These are phyloP conservation scores for Dipodomys stephensi DNA, from an alignment of 2,113 vertebrate genomes.

Conservation along the genomic window DNA sequence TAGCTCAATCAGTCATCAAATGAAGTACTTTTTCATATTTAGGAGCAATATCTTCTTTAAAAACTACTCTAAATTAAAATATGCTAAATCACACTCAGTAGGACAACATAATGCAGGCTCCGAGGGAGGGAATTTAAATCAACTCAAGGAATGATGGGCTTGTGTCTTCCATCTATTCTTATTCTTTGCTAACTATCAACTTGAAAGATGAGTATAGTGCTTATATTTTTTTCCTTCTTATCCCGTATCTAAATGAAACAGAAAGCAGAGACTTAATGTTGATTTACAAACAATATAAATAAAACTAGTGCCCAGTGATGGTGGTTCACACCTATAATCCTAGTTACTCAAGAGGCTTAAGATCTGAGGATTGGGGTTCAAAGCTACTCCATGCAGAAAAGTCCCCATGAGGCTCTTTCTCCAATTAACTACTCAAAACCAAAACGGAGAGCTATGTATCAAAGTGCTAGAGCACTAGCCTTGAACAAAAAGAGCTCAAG, in stretches of 20 bases:
- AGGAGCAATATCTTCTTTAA: background rate
- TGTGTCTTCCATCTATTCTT: background rate
- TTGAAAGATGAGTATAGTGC: background rate
- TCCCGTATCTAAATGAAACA: background rate
- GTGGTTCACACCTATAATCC: no score
- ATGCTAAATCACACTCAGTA: background rate
- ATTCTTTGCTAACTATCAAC: background rate
- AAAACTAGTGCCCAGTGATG: background rate
- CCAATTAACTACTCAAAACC: no score
- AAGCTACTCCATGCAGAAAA: no score
- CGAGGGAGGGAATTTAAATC: background rate
- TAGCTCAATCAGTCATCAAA: background rate
- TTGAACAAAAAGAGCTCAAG: no score
- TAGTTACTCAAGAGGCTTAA: no score
- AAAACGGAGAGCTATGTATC: no score
- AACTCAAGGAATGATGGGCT: background rate
- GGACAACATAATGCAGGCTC: background rate
- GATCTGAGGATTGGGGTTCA: no score
- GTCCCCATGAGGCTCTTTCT: no score
- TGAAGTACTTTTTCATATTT: background rate
- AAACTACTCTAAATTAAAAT: background rate
- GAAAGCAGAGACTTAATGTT: background rate
- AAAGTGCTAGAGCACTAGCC: no score
- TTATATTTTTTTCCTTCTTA: background rate
- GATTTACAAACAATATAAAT: background rate